Base-by-base conservation (phyloP, 2,113 vertebrate genomes). In the Mesitornis unicolor region DNA sequence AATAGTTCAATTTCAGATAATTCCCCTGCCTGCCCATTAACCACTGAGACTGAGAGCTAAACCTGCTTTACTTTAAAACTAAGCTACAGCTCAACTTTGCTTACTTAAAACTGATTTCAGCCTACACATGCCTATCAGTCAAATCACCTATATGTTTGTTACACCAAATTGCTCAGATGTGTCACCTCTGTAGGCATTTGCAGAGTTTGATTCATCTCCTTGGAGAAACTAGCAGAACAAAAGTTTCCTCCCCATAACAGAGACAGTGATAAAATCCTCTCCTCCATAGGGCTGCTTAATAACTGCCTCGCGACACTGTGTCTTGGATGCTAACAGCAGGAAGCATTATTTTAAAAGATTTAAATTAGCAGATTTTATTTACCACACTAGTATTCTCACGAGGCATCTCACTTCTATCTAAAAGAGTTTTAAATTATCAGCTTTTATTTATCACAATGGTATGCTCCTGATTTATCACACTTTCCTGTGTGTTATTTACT, bases 351-450 rank as follows among this genome's bases (percentile, higher is more conserved):
- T 97, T 97, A 67, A 84, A 96, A 40, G 64, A 94, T 96, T 97
- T 97, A 97, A 98, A 98, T 98, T 97, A 98, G 84, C 97, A 97
- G 97, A 87, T 97, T 98, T 98, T 98, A 97, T 97, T 98, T 98
- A 97, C 96, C 95, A 75, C 95, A 93, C 93, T 81, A 85, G 36
- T 87, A 87, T 95, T 98, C 95, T 96, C 89, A 91, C 1, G 87
- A 97, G 94, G 93, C 95, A 90, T 95, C 96, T 95, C 95, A 96
- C 96, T 94, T 96, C 86, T 47, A 5, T 79, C 91, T 88, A 97
- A 97, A 96, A 98, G 86, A 96, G 90, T 97, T 98, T 98, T 98
- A 98, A 98, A 98, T 98, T 95, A 97, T 96, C 97, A 96, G 97
- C 97, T 98, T 98, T 98, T 98, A 97, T 98, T 98, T 98, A 96